Conservation (phyloP, 2,113 vertebrate genomes). For the Dermatemys mawii region DNA sequence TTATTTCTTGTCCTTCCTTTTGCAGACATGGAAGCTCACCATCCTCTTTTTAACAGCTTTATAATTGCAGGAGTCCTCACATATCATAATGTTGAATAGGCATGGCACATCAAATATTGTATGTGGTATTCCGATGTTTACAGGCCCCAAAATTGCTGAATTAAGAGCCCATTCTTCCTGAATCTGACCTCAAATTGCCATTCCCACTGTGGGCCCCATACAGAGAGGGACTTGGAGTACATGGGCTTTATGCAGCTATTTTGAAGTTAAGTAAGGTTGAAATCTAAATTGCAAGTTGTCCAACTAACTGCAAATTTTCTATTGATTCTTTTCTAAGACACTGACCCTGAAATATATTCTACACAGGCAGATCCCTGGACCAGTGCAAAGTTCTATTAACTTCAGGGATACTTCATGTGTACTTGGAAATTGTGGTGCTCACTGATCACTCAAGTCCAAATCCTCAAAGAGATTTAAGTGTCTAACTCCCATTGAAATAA, state of each 20-base stretch:
- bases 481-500: not conserved
- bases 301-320: not conserved
- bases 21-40: not conserved
- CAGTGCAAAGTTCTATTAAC: not conserved
- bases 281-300: not conserved
- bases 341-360: not conserved
- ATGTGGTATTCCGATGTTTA: not conserved
- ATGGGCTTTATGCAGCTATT: not conserved
- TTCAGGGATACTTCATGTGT: not conserved
- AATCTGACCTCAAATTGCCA: not conserved
- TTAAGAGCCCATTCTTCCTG: not conserved
- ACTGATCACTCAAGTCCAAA: not conserved
- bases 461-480: not conserved
- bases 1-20: not conserved
- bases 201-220: fast-evolving
- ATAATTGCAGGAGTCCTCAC: not conserved
- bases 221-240: not conserved
- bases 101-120: not conserved
- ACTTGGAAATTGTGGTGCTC: not conserved
- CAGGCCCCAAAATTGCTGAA: not conserved
- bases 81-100: not conserved
- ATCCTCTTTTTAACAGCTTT: not conserved
- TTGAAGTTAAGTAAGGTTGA: not conserved
- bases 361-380: not conserved
- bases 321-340: not conserved